Conservation (phyloP, 2,888 invertebrate species). For the Mesodorylaimus sp. region DNA sequence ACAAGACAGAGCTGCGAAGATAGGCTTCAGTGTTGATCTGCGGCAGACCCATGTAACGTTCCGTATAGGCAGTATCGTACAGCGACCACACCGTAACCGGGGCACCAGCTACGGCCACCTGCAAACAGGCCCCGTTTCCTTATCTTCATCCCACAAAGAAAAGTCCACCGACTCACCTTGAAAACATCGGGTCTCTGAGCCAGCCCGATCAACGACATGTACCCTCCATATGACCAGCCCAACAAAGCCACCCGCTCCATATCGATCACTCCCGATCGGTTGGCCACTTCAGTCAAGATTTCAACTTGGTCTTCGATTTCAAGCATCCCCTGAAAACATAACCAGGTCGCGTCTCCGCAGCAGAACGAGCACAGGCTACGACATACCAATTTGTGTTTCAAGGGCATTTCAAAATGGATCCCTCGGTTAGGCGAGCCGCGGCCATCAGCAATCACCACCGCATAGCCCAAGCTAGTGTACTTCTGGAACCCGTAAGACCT, state of each 20-base stretch:
- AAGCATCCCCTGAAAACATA: slow-evolving; percentile 50
- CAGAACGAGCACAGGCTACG: not conserved
- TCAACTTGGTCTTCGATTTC: slow-evolving; percentile 88
- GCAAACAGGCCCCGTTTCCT: slow-evolving; percentile 8
- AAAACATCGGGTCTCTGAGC: slow-evolving; percentile 79
- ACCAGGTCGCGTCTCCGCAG: not conserved
- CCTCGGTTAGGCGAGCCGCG: slow-evolving; percentile 86
- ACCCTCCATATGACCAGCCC: slow-evolving; percentile 99
- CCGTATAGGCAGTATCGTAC: slow-evolving; percentile 96
- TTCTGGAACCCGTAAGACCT: slow-evolving; percentile 80
- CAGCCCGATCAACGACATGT: slow-evolving; percentile 78
- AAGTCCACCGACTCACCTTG: slow-evolving; percentile 43
- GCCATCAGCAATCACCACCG: slow-evolving; percentile 83
- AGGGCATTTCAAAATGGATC: slow-evolving; percentile 68
- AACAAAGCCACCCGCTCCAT: slow-evolving; percentile 77
- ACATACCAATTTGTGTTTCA: slow-evolving; percentile 57
- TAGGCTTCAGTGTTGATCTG: slow-evolving; percentile 43
- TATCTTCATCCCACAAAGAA: not conserved
- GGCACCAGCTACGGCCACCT: slow-evolving; percentile 76
- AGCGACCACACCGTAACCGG: slow-evolving; percentile 91
- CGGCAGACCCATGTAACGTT: slow-evolving; percentile 82
- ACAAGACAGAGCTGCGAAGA: slow-evolving; percentile 60
- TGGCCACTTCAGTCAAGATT: slow-evolving; percentile 65
- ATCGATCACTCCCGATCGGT: slow-evolving; percentile 61
- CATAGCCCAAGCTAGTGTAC: slow-evolving; percentile 82